These are phyloP conservation scores for Portevinia maculata DNA, from an alignment of 2,888 invertebrate species.

Conservation along the genomic window DNA sequence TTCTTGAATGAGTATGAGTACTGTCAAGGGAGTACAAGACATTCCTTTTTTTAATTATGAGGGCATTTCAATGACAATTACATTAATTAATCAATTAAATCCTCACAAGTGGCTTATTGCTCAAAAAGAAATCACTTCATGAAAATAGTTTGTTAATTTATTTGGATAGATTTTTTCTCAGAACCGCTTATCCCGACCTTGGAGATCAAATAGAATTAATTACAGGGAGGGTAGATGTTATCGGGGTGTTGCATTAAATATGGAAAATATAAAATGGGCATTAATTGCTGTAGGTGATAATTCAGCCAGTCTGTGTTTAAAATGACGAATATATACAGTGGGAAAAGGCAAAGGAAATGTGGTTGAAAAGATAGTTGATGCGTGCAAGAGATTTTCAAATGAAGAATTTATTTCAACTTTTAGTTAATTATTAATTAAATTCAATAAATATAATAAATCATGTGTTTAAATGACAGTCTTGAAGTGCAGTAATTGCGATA, in stretches of 20 bases:
- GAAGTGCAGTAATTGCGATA: too few species aligned
- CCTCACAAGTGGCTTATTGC: conserved; percentile 9
- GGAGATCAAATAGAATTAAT: conserved; percentile 26
- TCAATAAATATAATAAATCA: too few species aligned
- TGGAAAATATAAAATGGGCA: not conserved
- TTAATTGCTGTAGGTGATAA: not conserved
- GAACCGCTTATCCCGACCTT: conserved; percentile 6
- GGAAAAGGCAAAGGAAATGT: not conserved
- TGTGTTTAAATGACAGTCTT: too few species aligned
- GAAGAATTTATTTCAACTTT: too few species aligned
- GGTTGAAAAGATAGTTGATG: too few species aligned
- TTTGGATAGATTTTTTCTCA: too few species aligned
- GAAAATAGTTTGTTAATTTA: too few species aligned
- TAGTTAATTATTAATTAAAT: too few species aligned
- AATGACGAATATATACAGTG: too few species aligned
- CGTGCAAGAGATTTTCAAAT: too few species aligned
- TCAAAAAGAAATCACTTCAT: not conserved
- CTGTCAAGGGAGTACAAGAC: not conserved
- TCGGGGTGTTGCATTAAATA: conserved; percentile 10
- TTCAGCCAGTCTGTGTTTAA: not conserved
- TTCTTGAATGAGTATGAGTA: conserved; percentile 1
- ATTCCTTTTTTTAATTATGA: conserved; percentile 1
- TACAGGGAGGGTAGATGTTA: not conserved
- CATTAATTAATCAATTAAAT: conserved; percentile 60
- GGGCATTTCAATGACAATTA: conserved; percentile 58